phyloP scores from a whole-genome alignment of 2,113 vertebrate genomes.

The Amphiprion ocellaris region DNA sequence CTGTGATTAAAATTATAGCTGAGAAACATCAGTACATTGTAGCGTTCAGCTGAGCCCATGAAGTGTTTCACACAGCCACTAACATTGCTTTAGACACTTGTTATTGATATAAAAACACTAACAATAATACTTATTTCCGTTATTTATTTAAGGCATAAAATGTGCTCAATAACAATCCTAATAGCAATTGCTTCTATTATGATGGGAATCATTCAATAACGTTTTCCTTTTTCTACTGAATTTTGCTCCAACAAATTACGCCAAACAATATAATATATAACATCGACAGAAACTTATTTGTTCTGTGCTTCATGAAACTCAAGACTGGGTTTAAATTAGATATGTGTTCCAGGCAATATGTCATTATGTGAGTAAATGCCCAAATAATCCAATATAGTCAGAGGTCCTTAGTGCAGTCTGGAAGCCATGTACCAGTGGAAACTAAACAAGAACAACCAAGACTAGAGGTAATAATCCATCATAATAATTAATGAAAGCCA shows the following conservation, averaged over 20 bases:
- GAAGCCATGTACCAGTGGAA: slow-evolving; percentile 8
- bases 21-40: not conserved
- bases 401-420: not conserved
- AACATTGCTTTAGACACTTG: not conserved
- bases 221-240: not conserved
- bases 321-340: slow-evolving; percentile 19
- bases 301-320: not conserved
- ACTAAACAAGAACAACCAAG: not conserved
- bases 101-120: not conserved
- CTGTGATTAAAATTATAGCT: not conserved
- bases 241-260: not conserved
- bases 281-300: not conserved
- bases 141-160: not conserved
- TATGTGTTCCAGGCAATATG: slow-evolving; percentile 4
- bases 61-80: not conserved
- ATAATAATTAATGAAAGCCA: slow-evolving; percentile 1
- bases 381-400: slow-evolving; percentile 11
- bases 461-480: slow-evolving; percentile 18
- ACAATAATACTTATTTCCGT: not conserved
- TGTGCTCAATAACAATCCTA: not conserved
- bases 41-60: not conserved
- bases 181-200: not conserved
- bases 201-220: not conserved
- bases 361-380: slow-evolving; percentile 4
- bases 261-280: not conserved